Evolutionary conservation across 1,140 invertebrate genomes (phyloP), one percentile per base, ranked within the genome.

Genomic region (Parasteatoda tepidariorum): DNA sequence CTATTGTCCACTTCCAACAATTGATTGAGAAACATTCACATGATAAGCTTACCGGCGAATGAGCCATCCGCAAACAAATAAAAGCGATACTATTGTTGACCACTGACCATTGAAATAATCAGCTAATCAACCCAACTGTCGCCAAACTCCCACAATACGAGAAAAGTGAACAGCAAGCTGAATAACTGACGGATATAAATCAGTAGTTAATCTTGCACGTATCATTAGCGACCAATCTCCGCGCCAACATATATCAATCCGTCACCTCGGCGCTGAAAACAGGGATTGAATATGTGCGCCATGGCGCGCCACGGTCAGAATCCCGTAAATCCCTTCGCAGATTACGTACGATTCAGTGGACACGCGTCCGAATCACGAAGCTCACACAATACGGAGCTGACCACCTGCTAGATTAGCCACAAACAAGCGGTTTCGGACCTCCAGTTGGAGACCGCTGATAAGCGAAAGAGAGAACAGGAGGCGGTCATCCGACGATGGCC

Each of bases 371-470:
- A 31, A 22, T n/a, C 31, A 26, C n/a, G 74, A n/a, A n/a, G n/a
- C n/a, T 34, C 33, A 73, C 70, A 73, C 70, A 68, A 71, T 57
- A 18, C 68, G 9, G 38, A 57, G 33, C 59, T 76, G 74, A 66
- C 76, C 76, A 79, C 76, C 76, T 79, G 76, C 76, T 79, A 79
- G 76, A 79, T 79, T 79, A 79, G 68, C 74, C 74, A 78, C 74
- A 78, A 78, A 78, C 74, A 78, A 78, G 74, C 55, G 34, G 59
- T 31, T 31, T 59, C 48, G 28, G 30, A 38, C 48, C 24, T n/a
- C 38, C 38, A 48, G 38, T 48, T 48, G 38, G 38, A 18, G 38
- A 48, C 28, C 24, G 9, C 68, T 59, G 70, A 73, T 73, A 73
- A 73, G 34, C 18, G 64, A 22, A 13, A 38, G 48, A 26, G 41